Percentiles rank a stretch among this genome's conserved stretches.
Evolutionary conservation across 2,113 vertebrate genomes (phyloP).

Genomic region (Cheirogaleus medius): DNA sequence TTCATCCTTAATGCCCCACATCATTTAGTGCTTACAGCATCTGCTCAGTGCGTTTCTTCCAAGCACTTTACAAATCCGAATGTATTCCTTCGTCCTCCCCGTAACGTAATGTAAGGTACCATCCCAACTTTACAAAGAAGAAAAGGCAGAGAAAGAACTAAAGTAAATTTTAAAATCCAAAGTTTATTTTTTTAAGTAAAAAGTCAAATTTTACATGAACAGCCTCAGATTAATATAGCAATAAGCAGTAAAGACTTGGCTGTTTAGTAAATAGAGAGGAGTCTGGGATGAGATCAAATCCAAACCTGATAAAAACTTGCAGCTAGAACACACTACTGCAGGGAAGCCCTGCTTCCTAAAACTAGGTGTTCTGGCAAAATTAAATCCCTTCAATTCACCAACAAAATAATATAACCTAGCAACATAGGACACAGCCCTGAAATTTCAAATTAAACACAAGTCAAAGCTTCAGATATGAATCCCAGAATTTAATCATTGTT

Average conservation of each 20-base stretch:
- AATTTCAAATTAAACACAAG: neutral
- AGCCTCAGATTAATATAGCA: neutral
- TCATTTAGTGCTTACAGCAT: neutral
- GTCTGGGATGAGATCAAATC: neutral
- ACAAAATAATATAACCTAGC: neutral
- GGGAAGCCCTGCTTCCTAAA: neutral
- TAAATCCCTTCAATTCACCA: neutral
- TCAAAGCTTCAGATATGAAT: neutral
- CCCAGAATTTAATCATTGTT: neutral
- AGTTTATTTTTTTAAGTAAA: neutral
- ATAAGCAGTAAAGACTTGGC: neutral
- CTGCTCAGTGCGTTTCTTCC: neutral
- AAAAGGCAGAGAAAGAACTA: neutral
- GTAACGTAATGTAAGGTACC: neutral
- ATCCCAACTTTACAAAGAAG: constrained; percentile 33
- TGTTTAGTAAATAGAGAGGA: neutral
- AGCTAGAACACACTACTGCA: neutral
- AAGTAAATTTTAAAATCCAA: neutral
- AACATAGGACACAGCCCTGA: neutral
- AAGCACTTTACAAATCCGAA: neutral
- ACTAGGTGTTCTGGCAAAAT: neutral
- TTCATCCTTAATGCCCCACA: neutral
- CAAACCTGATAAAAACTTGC: neutral
- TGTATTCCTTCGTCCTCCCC: neutral
- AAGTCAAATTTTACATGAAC: neutral